A percentile compares a stretch with the other conserved stretches of the same genome.
phyloP scores from a whole-genome alignment of 2,888 invertebrate species.

The Rhogogaster chlorosoma region DNA sequence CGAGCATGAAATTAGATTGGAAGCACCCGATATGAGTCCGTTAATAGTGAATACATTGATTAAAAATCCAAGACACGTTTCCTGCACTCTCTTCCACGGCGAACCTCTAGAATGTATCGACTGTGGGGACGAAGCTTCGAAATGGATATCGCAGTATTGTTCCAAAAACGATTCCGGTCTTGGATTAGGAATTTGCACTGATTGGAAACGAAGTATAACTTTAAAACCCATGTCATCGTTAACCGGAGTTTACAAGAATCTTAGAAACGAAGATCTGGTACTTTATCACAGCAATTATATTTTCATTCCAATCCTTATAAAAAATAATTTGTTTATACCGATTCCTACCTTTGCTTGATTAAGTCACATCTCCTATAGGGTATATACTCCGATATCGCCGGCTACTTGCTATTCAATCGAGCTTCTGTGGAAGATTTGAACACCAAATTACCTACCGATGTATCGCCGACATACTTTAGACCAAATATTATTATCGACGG shows the following conservation, averaged over 20 bases:
- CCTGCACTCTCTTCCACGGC: constrained; percentile 72
- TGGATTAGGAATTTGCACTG: neutral
- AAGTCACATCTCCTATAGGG: constrained; percentile 72
- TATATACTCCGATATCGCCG: constrained; percentile 79
- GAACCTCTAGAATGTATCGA: constrained; percentile 79
- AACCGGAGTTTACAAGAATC: neutral
- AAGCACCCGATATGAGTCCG: constrained; percentile 77
- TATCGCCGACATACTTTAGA: constrained; percentile 79
- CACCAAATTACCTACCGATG: constrained; percentile 74
- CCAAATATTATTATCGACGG: constrained; percentile 81
- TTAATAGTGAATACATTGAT: constrained; percentile 65
- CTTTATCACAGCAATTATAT: neutral
- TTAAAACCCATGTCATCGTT: neutral
- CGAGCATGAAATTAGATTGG: constrained; percentile 75
- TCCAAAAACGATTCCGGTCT: neutral
- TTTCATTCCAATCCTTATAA: neutral
- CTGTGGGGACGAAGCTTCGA: constrained; percentile 82
- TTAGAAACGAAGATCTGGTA: constrained; percentile 36
- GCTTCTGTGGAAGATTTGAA: constrained; percentile 80
- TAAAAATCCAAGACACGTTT: constrained; percentile 54
- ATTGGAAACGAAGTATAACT: neutral
- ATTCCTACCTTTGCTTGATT: neutral
- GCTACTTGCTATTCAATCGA: constrained; percentile 79
- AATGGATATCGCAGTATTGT: constrained; percentile 81
- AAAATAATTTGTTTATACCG: neutral